Evolutionary conservation across 2,797 vertebrate species (phyloP), one percentile per base, ranked within the genome.

Genomic region (Crypturellus tataupa): DNA sequence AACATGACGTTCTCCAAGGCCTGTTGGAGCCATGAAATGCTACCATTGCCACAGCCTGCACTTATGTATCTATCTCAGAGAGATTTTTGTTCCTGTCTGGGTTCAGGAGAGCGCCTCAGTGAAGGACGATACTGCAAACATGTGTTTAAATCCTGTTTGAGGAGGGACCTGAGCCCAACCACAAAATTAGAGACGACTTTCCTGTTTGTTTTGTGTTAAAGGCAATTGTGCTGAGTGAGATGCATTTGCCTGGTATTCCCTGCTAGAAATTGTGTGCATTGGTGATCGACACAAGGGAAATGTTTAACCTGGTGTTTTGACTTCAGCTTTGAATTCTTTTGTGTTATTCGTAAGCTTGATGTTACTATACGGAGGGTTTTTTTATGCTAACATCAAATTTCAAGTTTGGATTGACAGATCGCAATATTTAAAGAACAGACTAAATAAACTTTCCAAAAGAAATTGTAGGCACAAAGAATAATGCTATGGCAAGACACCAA

Each of bases 361-460:
- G 68, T 95, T 89, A 77, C 82, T 79, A 51, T 95, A 96, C 75
- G 47, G 12, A 63, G 53, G 29, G 33, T 12, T 78, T 31, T 21
- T 88, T 82, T 68, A 91, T 65, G 78, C 89, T 95, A 95, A 96
- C 89, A 91, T 92, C 82, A 87, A 68, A 93, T 96, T 95, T 94
- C 91, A 90, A 53, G 87, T 95, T 90, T 60, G 68, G 89, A 97
- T 91, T 96, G 96, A 96, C 96, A 96, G 91, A 55, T 78, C 92
- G 93, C 83, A 94, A 42, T 88, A 92, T 89, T 96, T 91, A 89
- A 93, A 95, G 93, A 88, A 94, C 89, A 97, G 94, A 93, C 88
- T 93, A 97, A 97, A 96, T 97, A 97, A 96, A 93, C 95, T 88
- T 94, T 97, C 72, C 80, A 83, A 80, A 91, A 88, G 79, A 96